These are phyloP conservation scores for Dermatemys mawii DNA, from an alignment of 2,113 vertebrate species.

Conservation along the genomic window DNA sequence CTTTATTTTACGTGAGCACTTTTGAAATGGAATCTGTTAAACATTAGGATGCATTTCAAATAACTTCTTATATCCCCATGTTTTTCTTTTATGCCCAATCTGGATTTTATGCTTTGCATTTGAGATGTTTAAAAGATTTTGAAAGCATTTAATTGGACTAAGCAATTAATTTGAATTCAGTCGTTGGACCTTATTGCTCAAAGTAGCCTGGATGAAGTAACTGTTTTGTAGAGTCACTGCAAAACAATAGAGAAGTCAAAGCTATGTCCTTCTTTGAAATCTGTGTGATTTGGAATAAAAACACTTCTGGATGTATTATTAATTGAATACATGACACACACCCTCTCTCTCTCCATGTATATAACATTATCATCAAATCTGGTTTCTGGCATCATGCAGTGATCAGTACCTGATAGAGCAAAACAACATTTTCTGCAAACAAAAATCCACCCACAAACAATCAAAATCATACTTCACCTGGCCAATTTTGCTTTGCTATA, in stretches of 20 bases:
- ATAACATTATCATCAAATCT: neutral
- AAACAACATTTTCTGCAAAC: neutral
- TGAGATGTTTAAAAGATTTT: neutral
- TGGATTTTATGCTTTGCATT: neutral
- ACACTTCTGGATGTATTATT: neutral
- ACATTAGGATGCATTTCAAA: neutral
- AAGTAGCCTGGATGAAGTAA: neutral
- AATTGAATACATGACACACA: accelerated
- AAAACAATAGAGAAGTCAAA: neutral
- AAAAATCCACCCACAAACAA: neutral
- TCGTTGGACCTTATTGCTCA: neutral
- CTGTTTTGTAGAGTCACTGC: neutral
- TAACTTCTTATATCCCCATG: neutral
- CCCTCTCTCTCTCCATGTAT: neutral
- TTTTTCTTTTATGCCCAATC: neutral
- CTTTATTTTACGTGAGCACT: neutral
- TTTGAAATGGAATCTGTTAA: slow-evolving; percentile 18
- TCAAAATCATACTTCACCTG: neutral
- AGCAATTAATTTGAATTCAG: neutral
- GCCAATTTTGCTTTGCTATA: neutral
- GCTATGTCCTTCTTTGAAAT: neutral
- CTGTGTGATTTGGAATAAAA: neutral
- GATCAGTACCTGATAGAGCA: neutral
- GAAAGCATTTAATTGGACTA: neutral
- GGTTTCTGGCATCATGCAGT: neutral